phyloP scores from a whole-genome alignment of 2,797 vertebrate species.

The Petrocephalus schoutedeni region DNA sequence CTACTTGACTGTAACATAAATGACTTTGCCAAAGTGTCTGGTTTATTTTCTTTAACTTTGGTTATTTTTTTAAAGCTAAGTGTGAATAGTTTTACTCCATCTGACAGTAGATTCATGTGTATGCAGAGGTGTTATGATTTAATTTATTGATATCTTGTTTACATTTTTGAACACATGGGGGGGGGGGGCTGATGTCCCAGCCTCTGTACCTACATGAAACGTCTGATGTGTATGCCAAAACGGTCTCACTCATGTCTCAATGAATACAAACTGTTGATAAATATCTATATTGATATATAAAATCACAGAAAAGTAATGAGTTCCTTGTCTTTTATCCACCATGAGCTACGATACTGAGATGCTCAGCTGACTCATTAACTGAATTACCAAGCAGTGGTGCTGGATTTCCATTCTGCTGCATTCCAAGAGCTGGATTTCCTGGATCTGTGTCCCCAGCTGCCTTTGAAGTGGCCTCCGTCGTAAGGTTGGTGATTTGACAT shows the following conservation, averaged over 20 bases:
- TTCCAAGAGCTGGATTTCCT: not conserved
- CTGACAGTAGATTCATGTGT: conserved; percentile 21
- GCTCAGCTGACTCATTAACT: not conserved
- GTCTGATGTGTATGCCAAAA: conserved; percentile 45
- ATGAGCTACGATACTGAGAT: not conserved
- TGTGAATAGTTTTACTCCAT: not conserved
- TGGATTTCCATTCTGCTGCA: not conserved
- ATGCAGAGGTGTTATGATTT: conserved; percentile 24
- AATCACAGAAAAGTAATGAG: conserved; percentile 22
- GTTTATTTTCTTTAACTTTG: conserved; percentile 49
- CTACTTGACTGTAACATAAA: conserved; percentile 50
- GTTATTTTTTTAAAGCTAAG: conserved; percentile 23
- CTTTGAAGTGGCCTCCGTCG: not conserved
- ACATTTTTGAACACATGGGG: conserved; percentile 35
- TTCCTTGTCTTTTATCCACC: not conserved
- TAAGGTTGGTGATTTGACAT: not conserved
- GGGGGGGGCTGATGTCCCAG: conserved; percentile 33
- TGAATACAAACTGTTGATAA: conserved; percentile 55
- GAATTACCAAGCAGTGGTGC: not conserved
- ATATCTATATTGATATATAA: conserved; percentile 73
- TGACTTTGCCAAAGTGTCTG: conserved; percentile 59
- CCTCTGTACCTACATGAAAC: conserved; percentile 46
- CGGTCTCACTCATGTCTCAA: conserved; percentile 51
- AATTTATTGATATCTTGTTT: conserved; percentile 38
- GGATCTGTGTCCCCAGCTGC: not conserved